These are phyloP conservation scores for Watsonalla cultraria DNA, from an alignment of 2,888 invertebrate genomes.

Conservation along the genomic window DNA sequence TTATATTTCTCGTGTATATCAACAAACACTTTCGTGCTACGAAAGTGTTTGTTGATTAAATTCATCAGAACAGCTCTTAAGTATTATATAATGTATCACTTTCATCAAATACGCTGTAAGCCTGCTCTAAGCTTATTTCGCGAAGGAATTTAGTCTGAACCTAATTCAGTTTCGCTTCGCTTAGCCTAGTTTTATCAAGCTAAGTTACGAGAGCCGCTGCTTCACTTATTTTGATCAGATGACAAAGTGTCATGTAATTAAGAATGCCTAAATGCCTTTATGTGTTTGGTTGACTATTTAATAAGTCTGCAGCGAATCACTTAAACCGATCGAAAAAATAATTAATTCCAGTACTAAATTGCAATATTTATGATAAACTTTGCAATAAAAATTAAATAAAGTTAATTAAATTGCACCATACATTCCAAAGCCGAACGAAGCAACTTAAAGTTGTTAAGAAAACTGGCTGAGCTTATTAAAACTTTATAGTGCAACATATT, in stretches of 20 bases:
- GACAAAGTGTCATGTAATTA: too few relatives aligned
- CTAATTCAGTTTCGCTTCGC: constrained; percentile 27
- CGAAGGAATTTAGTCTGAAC: constrained; percentile 22
- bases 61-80: neutral
- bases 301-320: neutral
- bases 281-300: neutral
- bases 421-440: constrained; percentile 1
- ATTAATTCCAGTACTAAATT: too few relatives aligned
- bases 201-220: neutral
- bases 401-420: too few relatives aligned
- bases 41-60: constrained; percentile 2
- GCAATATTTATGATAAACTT: too few relatives aligned
- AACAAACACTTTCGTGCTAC: too few relatives aligned
- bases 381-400: too few relatives aligned
- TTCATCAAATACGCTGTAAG: constrained; percentile 5
- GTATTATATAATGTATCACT: neutral
- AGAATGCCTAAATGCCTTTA: too few relatives aligned
- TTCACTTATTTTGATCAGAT: neutral
- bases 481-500: constrained; percentile 6
- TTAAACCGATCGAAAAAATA: too few relatives aligned
- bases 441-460: too few relatives aligned
- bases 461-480: too few relatives aligned
- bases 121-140: constrained; percentile 21
- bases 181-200: constrained; percentile 32
- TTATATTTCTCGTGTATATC: constrained; percentile 21